Percentiles rank a stretch among this genome's conserved stretches.
Conservation (phyloP, 2,113 vertebrate species). For the Suncus etruscus region DNA sequence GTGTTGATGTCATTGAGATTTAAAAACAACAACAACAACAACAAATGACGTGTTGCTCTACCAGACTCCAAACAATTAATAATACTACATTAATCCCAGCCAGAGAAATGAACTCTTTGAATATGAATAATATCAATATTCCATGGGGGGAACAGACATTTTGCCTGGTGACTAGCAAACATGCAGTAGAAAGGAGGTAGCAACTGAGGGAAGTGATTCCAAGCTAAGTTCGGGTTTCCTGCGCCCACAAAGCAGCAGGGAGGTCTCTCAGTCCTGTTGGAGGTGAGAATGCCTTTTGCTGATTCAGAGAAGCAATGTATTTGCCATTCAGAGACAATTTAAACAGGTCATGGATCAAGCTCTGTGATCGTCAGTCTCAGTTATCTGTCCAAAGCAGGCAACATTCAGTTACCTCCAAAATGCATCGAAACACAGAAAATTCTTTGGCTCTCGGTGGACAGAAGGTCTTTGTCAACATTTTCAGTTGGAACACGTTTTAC, state of each 20-base stretch:
- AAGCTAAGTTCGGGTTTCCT: not conserved
- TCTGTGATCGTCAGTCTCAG: constrained; percentile 70
- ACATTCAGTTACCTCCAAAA: constrained; percentile 80
- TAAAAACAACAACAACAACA: not conserved
- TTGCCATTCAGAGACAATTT: constrained; percentile 87
- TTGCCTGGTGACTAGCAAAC: not conserved
- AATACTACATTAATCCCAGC: constrained; percentile 39
- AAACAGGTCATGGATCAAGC: constrained; percentile 78
- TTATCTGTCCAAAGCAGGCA: constrained; percentile 86
- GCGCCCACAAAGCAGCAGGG: constrained; percentile 60
- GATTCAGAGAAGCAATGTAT: constrained; percentile 82
- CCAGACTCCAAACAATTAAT: constrained; percentile 59
- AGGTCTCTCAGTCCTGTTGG: constrained; percentile 65
- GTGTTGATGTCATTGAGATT: too few species aligned
- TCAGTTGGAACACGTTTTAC: constrained; percentile 82
- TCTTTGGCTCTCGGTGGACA: constrained; percentile 77
- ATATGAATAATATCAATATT: constrained; percentile 53
- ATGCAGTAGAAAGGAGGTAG: not conserved
- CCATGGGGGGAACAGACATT: not conserved
- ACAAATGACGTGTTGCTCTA: constrained; percentile 26
- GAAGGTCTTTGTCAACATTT: constrained; percentile 83
- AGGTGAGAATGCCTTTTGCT: constrained; percentile 78
- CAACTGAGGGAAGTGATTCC: not conserved
- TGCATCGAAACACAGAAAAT: constrained; percentile 78
- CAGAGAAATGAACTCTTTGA: constrained; percentile 65